Conservation (phyloP, 2,113 vertebrate genomes). For the Pseudorhombus dupliciocellatus region DNA sequence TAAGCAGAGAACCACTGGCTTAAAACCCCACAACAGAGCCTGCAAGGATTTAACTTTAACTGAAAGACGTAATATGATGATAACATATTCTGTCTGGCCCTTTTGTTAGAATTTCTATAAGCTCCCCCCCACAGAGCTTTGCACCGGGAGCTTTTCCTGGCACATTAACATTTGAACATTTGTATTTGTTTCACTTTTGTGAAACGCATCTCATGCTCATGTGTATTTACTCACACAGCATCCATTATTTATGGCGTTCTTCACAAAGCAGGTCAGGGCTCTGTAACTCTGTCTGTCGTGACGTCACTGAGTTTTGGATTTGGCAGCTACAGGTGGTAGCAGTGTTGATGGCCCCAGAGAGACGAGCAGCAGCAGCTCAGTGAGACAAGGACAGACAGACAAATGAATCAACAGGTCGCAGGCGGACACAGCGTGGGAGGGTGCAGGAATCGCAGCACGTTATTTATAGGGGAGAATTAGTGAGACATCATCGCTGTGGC, state of each 20-base stretch:
- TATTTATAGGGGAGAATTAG: conserved; percentile 39
- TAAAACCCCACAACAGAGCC: background rate
- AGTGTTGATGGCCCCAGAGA: conserved; percentile 25
- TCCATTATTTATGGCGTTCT: background rate
- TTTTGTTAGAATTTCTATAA: background rate
- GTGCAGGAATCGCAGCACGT: conserved; percentile 14
- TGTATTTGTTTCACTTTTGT: background rate
- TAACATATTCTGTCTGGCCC: background rate
- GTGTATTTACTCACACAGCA: conserved; percentile 6
- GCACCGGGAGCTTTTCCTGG: conserved; percentile 18
- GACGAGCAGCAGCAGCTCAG: conserved; percentile 16
- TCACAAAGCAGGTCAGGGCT: conserved; percentile 22
- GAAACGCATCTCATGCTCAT: too few relatives aligned
- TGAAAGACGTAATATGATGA: conserved; percentile 10
- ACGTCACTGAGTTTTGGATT: conserved; percentile 21
- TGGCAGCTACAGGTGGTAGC: conserved; percentile 18
- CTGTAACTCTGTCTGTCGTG: conserved; percentile 41
- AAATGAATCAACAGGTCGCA: conserved; percentile 47
- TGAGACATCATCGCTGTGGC: conserved; percentile 7
- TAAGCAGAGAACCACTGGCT: background rate
- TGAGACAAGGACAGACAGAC: conserved; percentile 23
- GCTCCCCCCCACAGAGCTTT: background rate
- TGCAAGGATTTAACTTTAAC: background rate
- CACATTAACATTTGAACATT: conserved; percentile 2
- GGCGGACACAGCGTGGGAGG: conserved; percentile 7